A percentile compares a stretch with the other conserved stretches of the same genome.
Evolutionary conservation across 2,113 vertebrate genomes (phyloP).

Genomic region (Australoheros scitulus): DNA sequence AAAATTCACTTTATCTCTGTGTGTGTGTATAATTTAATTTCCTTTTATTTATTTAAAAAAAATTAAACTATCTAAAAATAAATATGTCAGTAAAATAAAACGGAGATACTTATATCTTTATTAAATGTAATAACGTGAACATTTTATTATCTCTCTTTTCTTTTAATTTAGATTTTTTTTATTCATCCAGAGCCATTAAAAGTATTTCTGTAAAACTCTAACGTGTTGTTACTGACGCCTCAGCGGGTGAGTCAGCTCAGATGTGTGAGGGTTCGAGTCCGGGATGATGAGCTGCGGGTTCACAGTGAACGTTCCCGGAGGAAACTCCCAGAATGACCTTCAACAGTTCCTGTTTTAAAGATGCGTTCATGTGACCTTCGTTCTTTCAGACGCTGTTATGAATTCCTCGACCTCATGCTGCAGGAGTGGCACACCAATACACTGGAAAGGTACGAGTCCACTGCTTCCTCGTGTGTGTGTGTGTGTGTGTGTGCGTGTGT

Average conservation of each 20-base stretch:
- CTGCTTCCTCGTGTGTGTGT: not conserved
- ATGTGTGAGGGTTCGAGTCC: not conserved
- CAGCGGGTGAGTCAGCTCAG: too few relatives aligned
- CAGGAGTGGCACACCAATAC: conserved; percentile 97
- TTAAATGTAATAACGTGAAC: not conserved
- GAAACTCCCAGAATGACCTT: too few relatives aligned
- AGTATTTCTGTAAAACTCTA: not conserved
- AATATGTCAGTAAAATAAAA: too few relatives aligned
- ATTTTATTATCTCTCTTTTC: not conserved
- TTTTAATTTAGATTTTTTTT: not conserved
- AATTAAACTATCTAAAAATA: too few relatives aligned
- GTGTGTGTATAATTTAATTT: too few relatives aligned
- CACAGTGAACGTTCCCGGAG: too few relatives aligned
- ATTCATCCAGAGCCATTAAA: not conserved
- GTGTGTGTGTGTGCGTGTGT: not conserved
- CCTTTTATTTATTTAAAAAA: too few relatives aligned
- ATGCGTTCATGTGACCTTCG: not conserved
- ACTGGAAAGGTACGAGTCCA: conserved; percentile 88
- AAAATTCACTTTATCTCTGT: too few relatives aligned
- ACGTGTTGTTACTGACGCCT: not conserved
- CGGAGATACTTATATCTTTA: too few relatives aligned
- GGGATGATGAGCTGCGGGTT: not conserved
- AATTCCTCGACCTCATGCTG: conserved; percentile 95
- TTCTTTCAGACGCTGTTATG: conserved; percentile 89
- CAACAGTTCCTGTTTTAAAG: not conserved